Evolutionary conservation across 2,888 invertebrate genomes (phyloP).

Genomic region (Lacanobia wlatinum): DNA sequence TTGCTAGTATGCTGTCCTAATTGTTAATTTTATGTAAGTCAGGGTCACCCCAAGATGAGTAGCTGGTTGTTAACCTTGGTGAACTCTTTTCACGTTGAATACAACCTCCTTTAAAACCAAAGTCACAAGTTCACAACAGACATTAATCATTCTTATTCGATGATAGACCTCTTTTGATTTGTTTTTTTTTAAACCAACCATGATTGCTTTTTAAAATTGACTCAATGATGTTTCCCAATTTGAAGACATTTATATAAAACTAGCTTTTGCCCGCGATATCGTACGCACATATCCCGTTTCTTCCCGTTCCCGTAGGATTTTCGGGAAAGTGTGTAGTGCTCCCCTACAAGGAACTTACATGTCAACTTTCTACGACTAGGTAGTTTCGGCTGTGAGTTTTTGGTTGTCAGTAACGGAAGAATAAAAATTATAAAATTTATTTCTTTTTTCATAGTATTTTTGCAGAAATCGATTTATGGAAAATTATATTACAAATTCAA

Average conservation of each 20-base stretch:
- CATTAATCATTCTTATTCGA: slow-evolving; percentile 42
- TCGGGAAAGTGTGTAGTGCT: too few species aligned
- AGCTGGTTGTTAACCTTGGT: slow-evolving; percentile 49
- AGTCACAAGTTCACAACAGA: slow-evolving; percentile 30
- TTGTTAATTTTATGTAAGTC: slow-evolving; percentile 55
- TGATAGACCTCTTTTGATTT: slow-evolving; percentile 4
- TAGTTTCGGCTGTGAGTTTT: too few species aligned
- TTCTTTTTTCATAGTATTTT: too few species aligned
- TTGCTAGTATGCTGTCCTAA: slow-evolving; percentile 36
- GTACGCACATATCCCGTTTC: too few species aligned
- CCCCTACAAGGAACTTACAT: too few species aligned
- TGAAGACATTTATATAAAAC: neutral
- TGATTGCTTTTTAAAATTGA: neutral
- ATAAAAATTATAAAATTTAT: too few species aligned
- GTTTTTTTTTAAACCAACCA: neutral
- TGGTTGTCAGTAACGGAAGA: too few species aligned
- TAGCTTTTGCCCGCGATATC: too few species aligned
- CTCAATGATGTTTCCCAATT: neutral
- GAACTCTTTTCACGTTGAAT: slow-evolving; percentile 37
- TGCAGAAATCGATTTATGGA: too few species aligned
- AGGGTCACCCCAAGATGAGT: slow-evolving; percentile 53
- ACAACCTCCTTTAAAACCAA: slow-evolving; percentile 43
- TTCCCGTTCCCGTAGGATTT: too few species aligned
- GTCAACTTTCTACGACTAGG: too few species aligned
- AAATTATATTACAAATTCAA: neutral